These are phyloP conservation scores for Brenthis ino DNA, from an alignment of 2,888 invertebrate genomes.

Conservation along the genomic window DNA sequence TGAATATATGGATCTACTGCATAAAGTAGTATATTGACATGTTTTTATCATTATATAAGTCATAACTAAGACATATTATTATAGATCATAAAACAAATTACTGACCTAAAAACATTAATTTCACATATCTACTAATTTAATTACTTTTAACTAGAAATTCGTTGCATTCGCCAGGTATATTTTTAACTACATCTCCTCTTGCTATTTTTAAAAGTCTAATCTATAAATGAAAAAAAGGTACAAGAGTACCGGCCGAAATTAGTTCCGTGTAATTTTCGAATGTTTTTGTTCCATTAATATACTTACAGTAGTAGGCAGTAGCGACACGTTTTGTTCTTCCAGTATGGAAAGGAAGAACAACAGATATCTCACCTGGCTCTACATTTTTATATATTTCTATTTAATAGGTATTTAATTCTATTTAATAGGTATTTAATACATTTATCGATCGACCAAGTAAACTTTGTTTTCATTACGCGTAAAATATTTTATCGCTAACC, in stretches of 20 bases:
- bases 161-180: constrained; percentile 28
- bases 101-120: not conserved
- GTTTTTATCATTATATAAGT: not conserved
- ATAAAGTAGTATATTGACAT: not conserved
- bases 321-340: not conserved
- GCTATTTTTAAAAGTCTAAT: constrained; percentile 22
- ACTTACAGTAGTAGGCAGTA: not conserved
- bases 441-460: constrained; percentile 1
- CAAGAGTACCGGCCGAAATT: not conserved
- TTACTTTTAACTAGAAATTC: constrained; percentile 13
- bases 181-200: constrained; percentile 25
- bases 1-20: constrained; percentile 18
- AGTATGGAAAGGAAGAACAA: no score
- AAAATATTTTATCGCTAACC: constrained; percentile 38
- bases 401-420: not conserved
- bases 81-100: not conserved
- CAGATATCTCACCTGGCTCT: no score
- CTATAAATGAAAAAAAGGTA: constrained; percentile 21
- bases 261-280: not conserved
- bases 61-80: not conserved
- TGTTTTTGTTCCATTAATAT: not conserved
- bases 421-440: not conserved
- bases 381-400: not conserved
- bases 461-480: constrained; percentile 34
- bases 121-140: not conserved